phyloP scores from a whole-genome alignment of 2,888 invertebrate genomes.

The Cephus pygmeus region DNA sequence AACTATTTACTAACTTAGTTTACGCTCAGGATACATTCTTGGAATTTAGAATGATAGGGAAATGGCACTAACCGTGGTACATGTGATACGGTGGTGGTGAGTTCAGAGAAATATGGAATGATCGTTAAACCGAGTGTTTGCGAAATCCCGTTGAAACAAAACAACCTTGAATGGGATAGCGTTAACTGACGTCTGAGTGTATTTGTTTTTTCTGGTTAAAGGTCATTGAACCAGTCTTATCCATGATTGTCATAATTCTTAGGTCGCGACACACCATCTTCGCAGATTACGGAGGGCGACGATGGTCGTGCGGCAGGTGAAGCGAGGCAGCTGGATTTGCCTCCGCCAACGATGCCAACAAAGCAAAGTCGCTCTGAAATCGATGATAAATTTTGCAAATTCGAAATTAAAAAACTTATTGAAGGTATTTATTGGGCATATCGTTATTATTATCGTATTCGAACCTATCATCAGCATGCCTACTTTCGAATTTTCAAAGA shows the following conservation, averaged over 20 bases:
- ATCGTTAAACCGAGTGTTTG: background rate
- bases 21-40: no score
- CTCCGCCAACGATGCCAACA: slow-evolving; percentile 65
- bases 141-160: no score
- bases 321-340: slow-evolving; percentile 59
- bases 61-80: no score
- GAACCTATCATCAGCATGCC: background rate
- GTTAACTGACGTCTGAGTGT: no score
- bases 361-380: slow-evolving; percentile 94
- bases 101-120: background rate
- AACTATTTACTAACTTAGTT: no score
- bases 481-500: background rate
- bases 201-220: background rate
- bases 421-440: slow-evolving; percentile 60
- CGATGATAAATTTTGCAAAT: slow-evolving; percentile 98
- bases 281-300: slow-evolving; percentile 87
- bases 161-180: no score
- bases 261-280: slow-evolving; percentile 94
- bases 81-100: no score
- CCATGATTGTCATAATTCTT: slow-evolving; percentile 49
- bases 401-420: slow-evolving; percentile 84
- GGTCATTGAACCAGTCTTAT: background rate
- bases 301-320: slow-evolving; percentile 67
- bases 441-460: background rate
- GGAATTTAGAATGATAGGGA: no score